Evolutionary conservation across 2,888 invertebrate species (phyloP).

Genomic region (Hipparchia sbordonii): DNA sequence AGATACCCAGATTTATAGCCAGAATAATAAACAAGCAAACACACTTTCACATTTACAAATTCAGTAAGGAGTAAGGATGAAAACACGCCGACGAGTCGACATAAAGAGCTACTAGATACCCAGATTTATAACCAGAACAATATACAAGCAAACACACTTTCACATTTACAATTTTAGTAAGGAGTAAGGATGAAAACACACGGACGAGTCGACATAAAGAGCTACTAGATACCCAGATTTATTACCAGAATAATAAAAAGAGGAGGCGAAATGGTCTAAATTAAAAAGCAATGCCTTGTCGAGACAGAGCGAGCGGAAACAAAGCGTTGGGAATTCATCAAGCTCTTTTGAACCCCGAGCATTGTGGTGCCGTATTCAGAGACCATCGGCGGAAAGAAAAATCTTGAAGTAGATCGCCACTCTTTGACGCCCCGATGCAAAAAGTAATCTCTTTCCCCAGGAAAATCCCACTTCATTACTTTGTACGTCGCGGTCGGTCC

Average conservation of each 20-base stretch:
- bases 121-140: too few species aligned
- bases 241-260: slow-evolving; percentile 73
- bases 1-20: too few species aligned
- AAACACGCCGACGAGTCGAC: too few species aligned
- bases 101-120: too few species aligned
- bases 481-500: slow-evolving; percentile 51
- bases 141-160: too few species aligned
- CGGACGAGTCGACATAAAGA: slow-evolving; percentile 47
- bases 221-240: slow-evolving; percentile 66
- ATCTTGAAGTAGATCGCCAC: slow-evolving; percentile 75
- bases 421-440: slow-evolving; percentile 75
- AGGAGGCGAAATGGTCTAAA: slow-evolving; percentile 75
- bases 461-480: slow-evolving; percentile 72
- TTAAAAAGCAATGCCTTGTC: slow-evolving; percentile 80
- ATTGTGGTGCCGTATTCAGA: slow-evolving; percentile 73
- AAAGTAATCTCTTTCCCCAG: slow-evolving; percentile 66
- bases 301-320: slow-evolving; percentile 77
- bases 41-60: too few species aligned
- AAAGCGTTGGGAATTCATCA: slow-evolving; percentile 79
- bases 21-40: too few species aligned
- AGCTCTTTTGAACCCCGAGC: slow-evolving; percentile 77
- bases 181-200: slow-evolving; percentile 42
- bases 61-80: too few species aligned
- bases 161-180: too few species aligned
- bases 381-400: slow-evolving; percentile 73